phyloP scores from a whole-genome alignment of 2,797 vertebrate genomes.

The Pagetopsis macropterus region DNA sequence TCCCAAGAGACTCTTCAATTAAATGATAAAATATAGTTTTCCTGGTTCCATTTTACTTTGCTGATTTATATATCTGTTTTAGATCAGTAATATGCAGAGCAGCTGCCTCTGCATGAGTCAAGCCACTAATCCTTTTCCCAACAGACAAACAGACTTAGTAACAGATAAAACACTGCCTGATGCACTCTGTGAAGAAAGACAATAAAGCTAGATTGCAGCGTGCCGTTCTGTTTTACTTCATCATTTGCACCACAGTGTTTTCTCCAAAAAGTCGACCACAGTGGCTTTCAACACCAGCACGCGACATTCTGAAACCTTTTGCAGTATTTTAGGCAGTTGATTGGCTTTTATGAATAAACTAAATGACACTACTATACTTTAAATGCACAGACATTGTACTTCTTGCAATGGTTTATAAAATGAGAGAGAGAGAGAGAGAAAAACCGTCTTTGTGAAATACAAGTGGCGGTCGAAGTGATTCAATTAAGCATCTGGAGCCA shows the following conservation, averaged over 20 bases:
- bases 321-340: conserved; percentile 64
- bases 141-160: conserved; percentile 10
- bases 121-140: conserved; percentile 36
- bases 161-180: conserved; percentile 15
- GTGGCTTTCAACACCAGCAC: conserved; percentile 30
- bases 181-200: conserved; percentile 14
- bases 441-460: conserved; percentile 34
- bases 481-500: conserved; percentile 63
- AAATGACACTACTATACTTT: conserved; percentile 28
- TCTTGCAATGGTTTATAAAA: conserved; percentile 6
- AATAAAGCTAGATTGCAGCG: not conserved
- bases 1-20: not conserved
- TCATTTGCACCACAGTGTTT: conserved; percentile 16
- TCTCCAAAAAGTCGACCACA: conserved; percentile 1
- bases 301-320: conserved; percentile 64
- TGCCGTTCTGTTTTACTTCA: conserved; percentile 20
- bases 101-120: conserved; percentile 31
- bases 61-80: conserved; percentile 16
- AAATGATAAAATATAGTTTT: not conserved
- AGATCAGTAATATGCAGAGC: conserved; percentile 19
- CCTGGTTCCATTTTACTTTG: not conserved
- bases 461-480: conserved; percentile 42
- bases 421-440: not conserved
- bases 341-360: conserved; percentile 54
- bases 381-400: not conserved